Evolutionary conservation across 1,140 invertebrate species (phyloP), one percentile per base, ranked within the genome.

Genomic region (Meloidogyne exigua): DNA sequence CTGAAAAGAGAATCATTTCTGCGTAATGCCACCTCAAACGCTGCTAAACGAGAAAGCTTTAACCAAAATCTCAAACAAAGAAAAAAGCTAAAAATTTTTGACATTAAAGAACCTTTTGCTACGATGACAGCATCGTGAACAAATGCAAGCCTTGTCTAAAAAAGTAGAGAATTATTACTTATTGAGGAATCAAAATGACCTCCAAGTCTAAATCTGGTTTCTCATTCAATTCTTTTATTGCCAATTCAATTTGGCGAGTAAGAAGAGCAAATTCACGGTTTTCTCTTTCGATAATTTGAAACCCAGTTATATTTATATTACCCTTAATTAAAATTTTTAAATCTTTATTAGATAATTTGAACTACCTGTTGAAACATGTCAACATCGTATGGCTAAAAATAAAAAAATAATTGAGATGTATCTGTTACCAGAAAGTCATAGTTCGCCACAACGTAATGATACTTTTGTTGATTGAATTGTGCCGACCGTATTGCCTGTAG

Each of bases 281-380:
- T 76, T 82, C 81, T 28, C 81, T 25, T 26, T 81, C 68, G n/a
- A 82, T 77, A 68, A 82, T 76, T 76, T 89, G 88, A 75, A 89
- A 89, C 0, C 88, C 88, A 11, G 88, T 88, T 13, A 89, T 87
- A 75, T 89, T 89, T 18, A 88, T 89, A 39, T 88, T 88, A 28
- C 88, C 88, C 70, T 88, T 87, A 62, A n/a, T 21, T 44, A 25
- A n/a, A 18, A 57, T n/a, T 57, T n/a, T n/a, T n/a, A 9, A n/a
- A 57, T 39, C 3, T 39, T 4, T 39, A 39, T 10, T 39, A 39
- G 36, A 39, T 32, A 32, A 32, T 72, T 39, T n/a, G 9, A 57
- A 9, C 36, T 39, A 25, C 72, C 44, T 73, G 72, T 69, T 85
- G 80, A 69, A 87, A 89, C 65, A 88, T 85, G 57, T 88, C 83